phyloP scores from a whole-genome alignment of 1,140 invertebrate species.

The Centruroides sculpturatus region DNA sequence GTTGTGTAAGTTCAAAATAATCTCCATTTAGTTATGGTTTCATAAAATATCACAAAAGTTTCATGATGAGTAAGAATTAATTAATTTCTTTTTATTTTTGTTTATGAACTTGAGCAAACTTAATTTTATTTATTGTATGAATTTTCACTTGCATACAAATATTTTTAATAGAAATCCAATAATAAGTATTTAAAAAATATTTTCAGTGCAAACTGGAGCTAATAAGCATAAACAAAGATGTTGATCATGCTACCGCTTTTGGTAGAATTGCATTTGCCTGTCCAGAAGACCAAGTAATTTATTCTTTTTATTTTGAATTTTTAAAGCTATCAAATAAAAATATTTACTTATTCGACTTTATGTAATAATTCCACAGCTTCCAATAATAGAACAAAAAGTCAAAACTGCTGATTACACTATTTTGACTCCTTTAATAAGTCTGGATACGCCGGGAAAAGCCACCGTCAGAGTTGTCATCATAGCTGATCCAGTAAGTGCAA shows the following conservation, averaged over 20 bases:
- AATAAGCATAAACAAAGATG: constrained; percentile 35
- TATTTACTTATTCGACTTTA: not conserved
- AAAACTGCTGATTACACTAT: constrained; percentile 56
- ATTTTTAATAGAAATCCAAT: not conserved
- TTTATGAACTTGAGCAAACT: no score
- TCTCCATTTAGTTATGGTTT: no score
- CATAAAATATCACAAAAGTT: no score
- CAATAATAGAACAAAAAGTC: constrained; percentile 55
- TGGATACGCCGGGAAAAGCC: constrained; percentile 93
- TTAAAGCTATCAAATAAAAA: not conserved
- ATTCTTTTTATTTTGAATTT: not conserved
- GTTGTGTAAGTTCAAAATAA: no score
- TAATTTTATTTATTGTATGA: not conserved
- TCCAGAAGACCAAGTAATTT: constrained; percentile 42
- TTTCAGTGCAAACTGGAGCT: constrained; percentile 49
- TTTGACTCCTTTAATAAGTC: constrained; percentile 67
- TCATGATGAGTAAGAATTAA: no score
- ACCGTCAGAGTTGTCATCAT: constrained; percentile 90
- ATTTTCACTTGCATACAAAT: not conserved
- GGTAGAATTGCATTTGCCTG: constrained; percentile 89
- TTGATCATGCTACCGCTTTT: constrained; percentile 81
- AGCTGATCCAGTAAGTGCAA: constrained; percentile 60
- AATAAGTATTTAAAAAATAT: not conserved
- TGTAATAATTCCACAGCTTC: constrained; percentile 33
- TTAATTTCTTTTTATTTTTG: no score